Evolutionary conservation across 2,113 vertebrate species (phyloP).

Genomic region (Brachypteracias leptosomus): DNA sequence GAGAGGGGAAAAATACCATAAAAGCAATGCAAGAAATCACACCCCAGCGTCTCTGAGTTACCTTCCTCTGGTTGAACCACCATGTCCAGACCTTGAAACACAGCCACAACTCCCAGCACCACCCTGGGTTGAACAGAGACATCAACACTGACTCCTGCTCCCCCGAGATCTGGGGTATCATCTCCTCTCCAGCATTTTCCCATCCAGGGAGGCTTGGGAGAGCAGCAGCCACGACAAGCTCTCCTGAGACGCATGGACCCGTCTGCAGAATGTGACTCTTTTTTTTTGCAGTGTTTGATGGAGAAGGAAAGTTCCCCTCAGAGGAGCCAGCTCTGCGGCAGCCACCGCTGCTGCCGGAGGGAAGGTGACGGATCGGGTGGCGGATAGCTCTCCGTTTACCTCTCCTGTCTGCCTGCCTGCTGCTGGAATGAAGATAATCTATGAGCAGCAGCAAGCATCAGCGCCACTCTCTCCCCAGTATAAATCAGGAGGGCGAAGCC

Average conservation of each 20-base stretch:
- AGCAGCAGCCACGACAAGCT: not conserved
- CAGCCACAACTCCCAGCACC: not conserved
- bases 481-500: constrained; percentile 47
- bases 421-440: constrained; percentile 62
- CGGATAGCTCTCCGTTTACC: not conserved
- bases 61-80: not conserved
- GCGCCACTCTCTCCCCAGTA: not conserved
- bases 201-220: not conserved
- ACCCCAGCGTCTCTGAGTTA: not conserved
- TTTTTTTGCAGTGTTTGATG: constrained; percentile 1
- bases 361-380: constrained; percentile 38
- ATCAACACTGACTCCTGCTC: not conserved
- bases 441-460: constrained; percentile 25
- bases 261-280: constrained; percentile 30
- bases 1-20: not conserved
- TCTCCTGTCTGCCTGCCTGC: constrained; percentile 26
- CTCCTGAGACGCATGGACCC: not conserved
- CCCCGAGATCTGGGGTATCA: accelerated
- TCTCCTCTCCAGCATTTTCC: not conserved
- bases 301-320: constrained; percentile 32
- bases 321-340: not conserved
- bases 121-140: not conserved
- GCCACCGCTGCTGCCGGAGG: not conserved
- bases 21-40: not conserved
- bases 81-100: not conserved